Evolutionary conservation across 2,888 invertebrate species (phyloP).

Genomic region (Neoaliturus tenellus): DNA sequence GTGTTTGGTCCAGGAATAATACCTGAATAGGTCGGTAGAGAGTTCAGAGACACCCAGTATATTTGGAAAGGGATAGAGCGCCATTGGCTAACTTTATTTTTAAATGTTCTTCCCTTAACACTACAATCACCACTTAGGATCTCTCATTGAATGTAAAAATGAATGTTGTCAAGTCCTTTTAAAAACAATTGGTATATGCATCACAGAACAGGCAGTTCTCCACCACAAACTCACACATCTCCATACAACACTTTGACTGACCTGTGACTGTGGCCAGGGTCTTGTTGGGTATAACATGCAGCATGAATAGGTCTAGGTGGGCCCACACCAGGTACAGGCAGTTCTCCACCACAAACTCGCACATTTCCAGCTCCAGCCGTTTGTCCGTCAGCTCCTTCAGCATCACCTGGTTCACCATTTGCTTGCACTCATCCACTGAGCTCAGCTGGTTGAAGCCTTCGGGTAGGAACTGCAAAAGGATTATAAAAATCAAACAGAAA

Average conservation of each 20-base stretch:
- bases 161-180: no score
- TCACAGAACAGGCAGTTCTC: background rate
- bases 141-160: no score
- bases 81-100: no score
- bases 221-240: background rate
- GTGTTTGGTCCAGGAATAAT: no score
- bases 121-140: no score
- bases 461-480: constrained; percentile 64
- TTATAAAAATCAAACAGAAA: no score
- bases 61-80: no score
- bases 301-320: constrained; percentile 83
- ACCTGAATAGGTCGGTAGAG: no score
- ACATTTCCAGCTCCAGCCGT: constrained; percentile 76
- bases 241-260: background rate
- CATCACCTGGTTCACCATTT: constrained; percentile 67
- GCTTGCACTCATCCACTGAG: constrained; percentile 63
- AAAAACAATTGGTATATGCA: no score
- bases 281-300: constrained; percentile 75
- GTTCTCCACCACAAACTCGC: constrained; percentile 81
- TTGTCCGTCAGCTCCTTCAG: constrained; percentile 75
- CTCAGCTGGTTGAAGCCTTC: constrained; percentile 59
- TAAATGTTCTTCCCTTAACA: no score
- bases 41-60: no score
- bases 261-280: constrained; percentile 59
- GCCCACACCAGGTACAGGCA: constrained; percentile 86